Base-by-base conservation (phyloP, 2,113 vertebrate species). In the Hemiscyllium ocellatum region DNA sequence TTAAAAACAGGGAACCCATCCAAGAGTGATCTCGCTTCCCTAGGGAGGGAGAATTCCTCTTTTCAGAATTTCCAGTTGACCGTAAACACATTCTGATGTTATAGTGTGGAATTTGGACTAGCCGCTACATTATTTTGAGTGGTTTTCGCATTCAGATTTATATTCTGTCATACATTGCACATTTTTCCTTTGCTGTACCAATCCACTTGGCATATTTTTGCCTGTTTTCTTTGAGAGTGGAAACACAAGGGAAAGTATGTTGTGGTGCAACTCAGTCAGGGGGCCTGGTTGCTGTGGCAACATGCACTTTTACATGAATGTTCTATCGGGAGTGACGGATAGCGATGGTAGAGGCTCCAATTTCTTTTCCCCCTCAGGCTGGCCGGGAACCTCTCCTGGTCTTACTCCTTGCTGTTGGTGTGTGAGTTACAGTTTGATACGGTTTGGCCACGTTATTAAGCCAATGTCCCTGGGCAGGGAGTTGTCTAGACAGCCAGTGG, bases 31-130 rank as follows among this genome's bases (percentile, higher is more conserved):
- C 52, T 33, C 15, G 26, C 8, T 4, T 3, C 52, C 86, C 50
- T 22, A n/a, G 87, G 56, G 87, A 17, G 87, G 61, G 12, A 65
- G 26, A 90, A 15, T 90, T 90, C 52, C 12, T 90, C 56, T 65
- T 29, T 33, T 61, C 56, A 33, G 15, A n/a, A 17, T 65, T 65
- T n/a, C 56, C 52, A 56, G 26, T 29, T 26, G 29, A 90, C 29
- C 26, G 33, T 90, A 56, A 90, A 56, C 29, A n/a, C 12, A 56
- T 90, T 90, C 50, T 65, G 19, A 61, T 90, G 87, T 90, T 33
- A 90, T 90, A 65, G 33, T 90, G 80, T 83, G 80, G n/a, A 42
- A 83, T 83, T 83, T 83, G 80, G 80, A 83, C 87, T 65, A 90
- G 65, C 61, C 15, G 0, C 61, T 13, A 61, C 10, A 17, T 90